These are phyloP conservation scores for Catagonus wagneri DNA, from an alignment of 2,113 vertebrate genomes.

Conservation along the genomic window DNA sequence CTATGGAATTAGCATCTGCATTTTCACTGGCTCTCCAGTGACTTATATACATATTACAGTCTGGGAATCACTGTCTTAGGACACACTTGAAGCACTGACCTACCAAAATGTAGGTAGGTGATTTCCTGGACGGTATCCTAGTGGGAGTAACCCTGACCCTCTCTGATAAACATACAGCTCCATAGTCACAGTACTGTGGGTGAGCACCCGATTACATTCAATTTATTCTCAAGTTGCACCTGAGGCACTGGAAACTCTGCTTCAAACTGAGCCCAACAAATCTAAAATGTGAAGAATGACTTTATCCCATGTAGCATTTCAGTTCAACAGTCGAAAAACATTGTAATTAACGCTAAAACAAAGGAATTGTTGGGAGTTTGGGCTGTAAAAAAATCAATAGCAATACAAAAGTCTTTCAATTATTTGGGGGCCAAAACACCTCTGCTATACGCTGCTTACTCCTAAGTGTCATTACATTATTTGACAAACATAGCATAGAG, in stretches of 20 bases:
- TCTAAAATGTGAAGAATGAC: constrained; percentile 18
- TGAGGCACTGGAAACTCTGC: background rate
- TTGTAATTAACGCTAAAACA: constrained; percentile 65
- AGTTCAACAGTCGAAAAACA: constrained; percentile 55
- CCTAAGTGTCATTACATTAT: constrained; percentile 64
- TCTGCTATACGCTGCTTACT: background rate
- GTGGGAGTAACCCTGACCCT: background rate
- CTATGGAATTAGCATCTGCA: background rate
- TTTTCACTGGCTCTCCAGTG: background rate
- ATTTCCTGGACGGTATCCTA: background rate
- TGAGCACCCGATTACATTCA: background rate
- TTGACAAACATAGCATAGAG: constrained; percentile 50
- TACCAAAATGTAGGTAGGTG: background rate
- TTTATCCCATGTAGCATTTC: constrained; percentile 19
- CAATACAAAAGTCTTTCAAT: constrained; percentile 69
- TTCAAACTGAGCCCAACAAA: constrained; percentile 20
- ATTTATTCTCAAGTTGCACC: background rate
- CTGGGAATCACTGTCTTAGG: background rate
- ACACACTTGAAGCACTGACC: background rate
- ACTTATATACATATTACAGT: background rate
- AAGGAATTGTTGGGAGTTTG: constrained; percentile 43
- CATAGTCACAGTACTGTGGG: background rate
- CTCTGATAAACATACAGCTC: background rate
- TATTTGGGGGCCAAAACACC: constrained; percentile 54
- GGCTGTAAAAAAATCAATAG: constrained; percentile 72